Percentiles rank a stretch among this genome's conserved stretches.
These are phyloP conservation scores for Potamilus streckersoni DNA, from an alignment of 1,140 invertebrate species.

Conservation along the genomic window DNA sequence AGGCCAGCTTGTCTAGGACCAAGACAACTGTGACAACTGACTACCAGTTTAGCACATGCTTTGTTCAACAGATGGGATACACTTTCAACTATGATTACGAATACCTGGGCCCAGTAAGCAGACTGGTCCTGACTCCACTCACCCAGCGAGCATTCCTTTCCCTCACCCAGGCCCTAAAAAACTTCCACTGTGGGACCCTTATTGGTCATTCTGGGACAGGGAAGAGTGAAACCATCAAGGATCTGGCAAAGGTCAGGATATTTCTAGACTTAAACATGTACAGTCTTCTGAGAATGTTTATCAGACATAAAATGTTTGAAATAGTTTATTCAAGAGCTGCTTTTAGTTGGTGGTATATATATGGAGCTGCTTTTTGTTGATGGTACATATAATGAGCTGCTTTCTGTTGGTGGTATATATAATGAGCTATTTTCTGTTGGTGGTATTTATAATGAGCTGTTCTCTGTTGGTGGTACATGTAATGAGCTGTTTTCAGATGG, in stretches of 20 bases:
- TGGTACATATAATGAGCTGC: too few relatives aligned
- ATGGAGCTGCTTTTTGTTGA: too few relatives aligned
- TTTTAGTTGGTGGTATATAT: too few relatives aligned
- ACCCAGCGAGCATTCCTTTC: constrained; percentile 61
- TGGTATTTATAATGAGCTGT: too few relatives aligned
- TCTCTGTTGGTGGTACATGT: too few relatives aligned
- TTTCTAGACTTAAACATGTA: neutral
- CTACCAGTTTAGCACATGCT: constrained; percentile 60
- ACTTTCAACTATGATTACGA: constrained; percentile 64
- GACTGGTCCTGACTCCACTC: constrained; percentile 58
- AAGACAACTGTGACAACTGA: constrained; percentile 57
- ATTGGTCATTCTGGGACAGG: constrained; percentile 60
- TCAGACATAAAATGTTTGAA: neutral
- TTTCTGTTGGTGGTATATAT: too few relatives aligned
- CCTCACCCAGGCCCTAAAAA: constrained; percentile 58
- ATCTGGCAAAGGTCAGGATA: constrained; percentile 59
- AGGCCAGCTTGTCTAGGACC: constrained; percentile 31
- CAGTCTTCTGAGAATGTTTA: neutral
- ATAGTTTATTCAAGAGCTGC: neutral
- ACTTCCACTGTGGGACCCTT: constrained; percentile 59
- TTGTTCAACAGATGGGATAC: constrained; percentile 57
- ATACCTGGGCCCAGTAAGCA: constrained; percentile 54
- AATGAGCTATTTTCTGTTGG: too few relatives aligned
- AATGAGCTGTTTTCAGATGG: too few relatives aligned
- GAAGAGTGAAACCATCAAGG: constrained; percentile 63